These are phyloP conservation scores for Eulithis prunata DNA, from an alignment of 2,888 invertebrate species.

Conservation along the genomic window DNA sequence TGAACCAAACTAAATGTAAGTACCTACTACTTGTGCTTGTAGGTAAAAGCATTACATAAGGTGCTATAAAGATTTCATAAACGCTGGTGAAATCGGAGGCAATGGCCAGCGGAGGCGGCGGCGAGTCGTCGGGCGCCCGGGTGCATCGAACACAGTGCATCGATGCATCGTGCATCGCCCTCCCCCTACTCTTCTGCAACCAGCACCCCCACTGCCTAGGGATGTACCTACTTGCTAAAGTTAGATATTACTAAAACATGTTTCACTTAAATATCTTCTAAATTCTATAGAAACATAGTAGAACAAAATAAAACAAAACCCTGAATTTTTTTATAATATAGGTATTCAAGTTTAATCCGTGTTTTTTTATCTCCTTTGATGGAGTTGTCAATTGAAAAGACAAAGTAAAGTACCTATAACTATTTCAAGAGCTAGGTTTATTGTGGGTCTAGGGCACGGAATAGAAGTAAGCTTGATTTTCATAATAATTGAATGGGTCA, in stretches of 20 bases:
- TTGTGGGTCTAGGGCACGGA: too few relatives aligned
- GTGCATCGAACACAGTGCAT: conserved; percentile 67
- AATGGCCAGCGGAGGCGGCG: conserved; percentile 63
- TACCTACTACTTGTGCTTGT: conserved; percentile 4
- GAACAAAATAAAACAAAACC: too few relatives aligned
- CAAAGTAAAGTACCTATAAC: too few relatives aligned
- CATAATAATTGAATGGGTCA: too few relatives aligned
- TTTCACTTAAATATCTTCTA: too few relatives aligned
- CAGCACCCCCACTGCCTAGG: conserved; percentile 36
- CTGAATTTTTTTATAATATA: too few relatives aligned
- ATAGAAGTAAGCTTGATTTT: too few relatives aligned
- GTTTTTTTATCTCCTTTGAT: too few relatives aligned
- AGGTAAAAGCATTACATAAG: conserved; percentile 31
- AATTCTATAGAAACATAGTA: too few relatives aligned
- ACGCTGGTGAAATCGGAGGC: conserved; percentile 67
- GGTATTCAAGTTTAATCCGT: too few relatives aligned
- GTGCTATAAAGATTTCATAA: conserved; percentile 54
- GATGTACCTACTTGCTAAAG: conserved; percentile 19
- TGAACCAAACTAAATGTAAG: background rate
- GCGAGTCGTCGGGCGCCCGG: conserved; percentile 47
- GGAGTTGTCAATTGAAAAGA: too few relatives aligned
- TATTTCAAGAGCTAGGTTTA: too few relatives aligned
- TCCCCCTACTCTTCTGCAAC: conserved; percentile 44
- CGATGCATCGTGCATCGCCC: conserved; percentile 57
- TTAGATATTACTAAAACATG: background rate